Conservation (phyloP, 2,797 vertebrate genomes). For the Remorina albescens region DNA sequence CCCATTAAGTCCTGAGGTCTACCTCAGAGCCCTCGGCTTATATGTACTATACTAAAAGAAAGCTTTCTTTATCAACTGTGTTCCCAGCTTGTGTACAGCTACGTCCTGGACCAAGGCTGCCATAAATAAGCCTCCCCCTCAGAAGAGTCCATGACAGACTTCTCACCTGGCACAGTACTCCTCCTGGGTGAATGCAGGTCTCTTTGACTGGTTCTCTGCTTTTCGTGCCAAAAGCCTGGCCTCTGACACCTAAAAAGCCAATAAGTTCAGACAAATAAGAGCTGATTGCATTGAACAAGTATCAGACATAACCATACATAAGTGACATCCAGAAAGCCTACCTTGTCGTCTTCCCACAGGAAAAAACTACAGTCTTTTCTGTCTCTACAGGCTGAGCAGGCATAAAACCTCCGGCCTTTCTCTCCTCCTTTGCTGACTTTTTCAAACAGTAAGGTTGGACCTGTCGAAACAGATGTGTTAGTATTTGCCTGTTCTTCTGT, state of each 20-base stretch:
- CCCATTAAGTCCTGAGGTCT: too few relatives aligned
- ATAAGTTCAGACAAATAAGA: not conserved
- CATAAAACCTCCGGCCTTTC: conserved; percentile 89
- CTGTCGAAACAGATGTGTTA: conserved; percentile 67
- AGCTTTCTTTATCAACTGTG: not conserved
- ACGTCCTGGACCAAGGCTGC: not conserved
- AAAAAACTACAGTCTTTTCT: conserved; percentile 95
- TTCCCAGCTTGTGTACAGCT: not conserved
- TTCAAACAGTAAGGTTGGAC: conserved; percentile 92
- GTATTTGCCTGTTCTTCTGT: not conserved
- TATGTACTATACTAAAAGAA: not conserved
- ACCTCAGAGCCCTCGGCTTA: not conserved
- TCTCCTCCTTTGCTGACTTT: conserved; percentile 79
- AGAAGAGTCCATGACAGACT: not conserved
- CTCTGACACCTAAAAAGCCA: conserved; percentile 87
- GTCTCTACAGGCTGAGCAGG: conserved; percentile 95
- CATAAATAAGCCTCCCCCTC: not conserved
- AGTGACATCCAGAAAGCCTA: conserved; percentile 49
- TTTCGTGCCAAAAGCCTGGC: conserved; percentile 86
- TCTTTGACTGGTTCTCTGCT: conserved; percentile 84
- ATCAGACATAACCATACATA: rapidly evolving
- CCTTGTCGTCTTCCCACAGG: conserved; percentile 97
- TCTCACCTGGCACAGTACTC: conserved; percentile 87
- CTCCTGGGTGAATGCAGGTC: conserved; percentile 82
- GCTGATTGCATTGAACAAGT: rapidly evolving